Percentiles rank a stretch among this genome's conserved stretches.
Evolutionary conservation across 2,113 vertebrate species (phyloP).

Genomic region (Numida meleagris): DNA sequence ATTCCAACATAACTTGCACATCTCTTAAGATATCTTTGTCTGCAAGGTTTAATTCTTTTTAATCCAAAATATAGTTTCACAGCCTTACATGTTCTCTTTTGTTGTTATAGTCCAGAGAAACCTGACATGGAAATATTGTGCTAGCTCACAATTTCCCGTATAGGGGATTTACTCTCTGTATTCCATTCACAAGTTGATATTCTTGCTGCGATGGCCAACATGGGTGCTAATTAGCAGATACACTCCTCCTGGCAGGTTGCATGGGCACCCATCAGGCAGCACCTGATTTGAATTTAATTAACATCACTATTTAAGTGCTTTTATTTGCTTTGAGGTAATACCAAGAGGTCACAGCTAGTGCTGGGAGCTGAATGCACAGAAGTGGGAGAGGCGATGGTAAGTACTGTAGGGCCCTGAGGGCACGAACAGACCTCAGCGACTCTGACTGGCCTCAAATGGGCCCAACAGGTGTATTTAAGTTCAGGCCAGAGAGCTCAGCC

Average conservation of each 20-base stretch:
- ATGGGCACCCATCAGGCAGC: slow-evolving; percentile 29
- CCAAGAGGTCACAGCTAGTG: neutral
- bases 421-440: neutral
- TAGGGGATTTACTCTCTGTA: slow-evolving; percentile 29
- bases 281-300: slow-evolving; percentile 43
- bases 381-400: neutral
- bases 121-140: neutral
- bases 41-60: neutral
- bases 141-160: neutral
- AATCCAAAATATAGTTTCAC: neutral
- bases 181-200: slow-evolving; percentile 16
- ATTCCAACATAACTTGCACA: neutral
- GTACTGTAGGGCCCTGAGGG: neutral
- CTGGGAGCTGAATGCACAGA: neutral
- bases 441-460: neutral
- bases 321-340: slow-evolving; percentile 2
- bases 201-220: slow-evolving; percentile 8
- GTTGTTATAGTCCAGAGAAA: neutral
- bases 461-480: neutral
- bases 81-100: neutral
- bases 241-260: slow-evolving; percentile 6
- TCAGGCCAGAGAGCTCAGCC: accelerated
- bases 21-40: neutral
- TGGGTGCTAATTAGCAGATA: slow-evolving; percentile 56
- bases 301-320: neutral